Percentiles rank a stretch among this genome's conserved stretches.
These are phyloP conservation scores for Ellobius talpinus DNA, from an alignment of 2,113 vertebrate species.

Conservation along the genomic window DNA sequence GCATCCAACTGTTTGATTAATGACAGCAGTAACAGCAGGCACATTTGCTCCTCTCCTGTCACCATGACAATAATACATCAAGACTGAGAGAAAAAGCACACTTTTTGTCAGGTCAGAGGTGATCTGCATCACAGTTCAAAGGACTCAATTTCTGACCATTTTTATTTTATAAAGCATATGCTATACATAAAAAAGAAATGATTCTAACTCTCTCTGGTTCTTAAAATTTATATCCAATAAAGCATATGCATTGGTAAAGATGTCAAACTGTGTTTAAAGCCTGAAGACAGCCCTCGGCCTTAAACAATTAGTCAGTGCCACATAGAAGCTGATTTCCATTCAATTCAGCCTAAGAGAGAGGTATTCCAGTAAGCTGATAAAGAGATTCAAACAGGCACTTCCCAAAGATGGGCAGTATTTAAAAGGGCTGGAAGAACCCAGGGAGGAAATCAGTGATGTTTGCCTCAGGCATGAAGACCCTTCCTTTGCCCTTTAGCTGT, in stretches of 20 bases:
- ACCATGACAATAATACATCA: slow-evolving; percentile 12
- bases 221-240: slow-evolving; percentile 69
- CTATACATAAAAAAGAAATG: slow-evolving; percentile 61
- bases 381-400: neutral
- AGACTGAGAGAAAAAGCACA: slow-evolving; percentile 8
- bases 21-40: slow-evolving; percentile 37
- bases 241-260: slow-evolving; percentile 60
- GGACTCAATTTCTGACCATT: slow-evolving; percentile 54
- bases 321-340: slow-evolving; percentile 58
- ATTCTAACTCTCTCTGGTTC: slow-evolving; percentile 54
- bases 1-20: slow-evolving; percentile 27
- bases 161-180: slow-evolving; percentile 55
- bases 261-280: slow-evolving; percentile 49
- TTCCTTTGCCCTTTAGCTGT: neutral
- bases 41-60: slow-evolving; percentile 32
- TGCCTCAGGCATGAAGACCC: neutral
- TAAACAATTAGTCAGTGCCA: slow-evolving; percentile 73
- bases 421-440: neutral
- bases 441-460: neutral
- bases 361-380: slow-evolving; percentile 42
- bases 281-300: slow-evolving; percentile 51
- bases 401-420: neutral
- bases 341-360: slow-evolving; percentile 61
- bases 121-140: slow-evolving; percentile 49
- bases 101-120: slow-evolving; percentile 64